A percentile compares a stretch with the other conserved stretches of the same genome.
Conservation (phyloP, 2,113 vertebrate genomes). For the Isichthys henryi region DNA sequence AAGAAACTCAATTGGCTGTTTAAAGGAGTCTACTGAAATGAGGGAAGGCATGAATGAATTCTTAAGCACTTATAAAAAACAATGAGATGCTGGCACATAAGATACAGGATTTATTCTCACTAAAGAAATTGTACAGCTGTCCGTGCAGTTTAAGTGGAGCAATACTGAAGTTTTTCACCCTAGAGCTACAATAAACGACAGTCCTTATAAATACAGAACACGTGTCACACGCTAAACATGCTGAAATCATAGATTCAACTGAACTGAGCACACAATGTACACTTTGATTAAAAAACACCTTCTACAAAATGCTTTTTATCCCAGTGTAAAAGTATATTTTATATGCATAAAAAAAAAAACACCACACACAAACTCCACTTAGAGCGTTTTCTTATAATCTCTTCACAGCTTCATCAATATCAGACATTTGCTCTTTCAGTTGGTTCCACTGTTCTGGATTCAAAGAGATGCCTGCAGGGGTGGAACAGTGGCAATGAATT, state of each 20-base stretch:
- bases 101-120: background rate
- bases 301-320: constrained; percentile 8
- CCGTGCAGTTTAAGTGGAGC: background rate
- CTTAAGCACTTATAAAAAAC: background rate
- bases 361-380: background rate
- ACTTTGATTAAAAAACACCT: constrained; percentile 11
- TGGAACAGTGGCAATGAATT: constrained; percentile 10
- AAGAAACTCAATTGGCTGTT: background rate
- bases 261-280: background rate
- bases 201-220: constrained; percentile 3
- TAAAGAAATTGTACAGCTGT: background rate
- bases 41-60: background rate
- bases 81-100: background rate
- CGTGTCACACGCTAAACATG: background rate
- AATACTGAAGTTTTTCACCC: background rate
- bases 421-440: constrained; percentile 75
- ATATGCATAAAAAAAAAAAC: background rate
- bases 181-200: background rate
- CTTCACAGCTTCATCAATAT: constrained; percentile 72
- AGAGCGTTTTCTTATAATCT: constrained; percentile 49
- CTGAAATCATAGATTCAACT: constrained; percentile 2
- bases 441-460: constrained; percentile 76
- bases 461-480: constrained; percentile 66
- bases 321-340: constrained; percentile 11
- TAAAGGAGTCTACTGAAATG: background rate